Base-by-base conservation (phyloP, 2,113 vertebrate species). In the Formicarius rufipectus region DNA sequence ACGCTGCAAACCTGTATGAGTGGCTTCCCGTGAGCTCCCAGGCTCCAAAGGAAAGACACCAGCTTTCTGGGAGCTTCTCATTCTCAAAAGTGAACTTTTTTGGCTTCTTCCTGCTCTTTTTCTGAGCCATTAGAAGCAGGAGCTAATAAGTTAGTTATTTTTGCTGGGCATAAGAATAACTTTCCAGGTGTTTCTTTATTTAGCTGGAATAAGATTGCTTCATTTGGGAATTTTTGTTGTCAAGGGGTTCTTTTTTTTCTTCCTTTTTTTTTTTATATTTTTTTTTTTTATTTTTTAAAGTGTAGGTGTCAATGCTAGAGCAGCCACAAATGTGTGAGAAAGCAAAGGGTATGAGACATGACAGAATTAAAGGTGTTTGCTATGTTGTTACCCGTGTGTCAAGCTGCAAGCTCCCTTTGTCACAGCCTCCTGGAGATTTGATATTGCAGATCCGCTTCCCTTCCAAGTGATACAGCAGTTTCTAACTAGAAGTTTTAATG, bases 341-440 rank as follows among this genome's bases (percentile, higher is more conserved):
- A 98, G 97, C 96, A 98, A 98, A 98, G 98, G 98, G 98, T 98
- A 98, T 98, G 98, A 98, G 98, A 98, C 98, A 95, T 98, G 98
- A 98, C 98, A 99, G 98, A 98, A 98, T 98, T 98, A 97, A 99
- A 99, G 98, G 98, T 99, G 98, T 99, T 98, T 98, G 97, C 97
- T 97, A 97, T 97, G 97, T 98, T 98, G 98, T 97, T 98, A 98
- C 97, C 98, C 97, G 97, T 98, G 98, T 97, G 98, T 98, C 97
- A 98, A 98, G 97, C 97, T 97, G 97, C 97, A 94, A 96, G 98
- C 95, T 97, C 97, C 97, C 97, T 97, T 98, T 98, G 98, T 98
- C 98, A 94, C 97, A 97, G 97, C 97, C 98, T 97, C 98, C 98
- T 93, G 97, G 96, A 98, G 98, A 97, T 98, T 98, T 97, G 98